phyloP scores from a whole-genome alignment of 2,797 vertebrate genomes.

The Sebastes paucispinis region DNA sequence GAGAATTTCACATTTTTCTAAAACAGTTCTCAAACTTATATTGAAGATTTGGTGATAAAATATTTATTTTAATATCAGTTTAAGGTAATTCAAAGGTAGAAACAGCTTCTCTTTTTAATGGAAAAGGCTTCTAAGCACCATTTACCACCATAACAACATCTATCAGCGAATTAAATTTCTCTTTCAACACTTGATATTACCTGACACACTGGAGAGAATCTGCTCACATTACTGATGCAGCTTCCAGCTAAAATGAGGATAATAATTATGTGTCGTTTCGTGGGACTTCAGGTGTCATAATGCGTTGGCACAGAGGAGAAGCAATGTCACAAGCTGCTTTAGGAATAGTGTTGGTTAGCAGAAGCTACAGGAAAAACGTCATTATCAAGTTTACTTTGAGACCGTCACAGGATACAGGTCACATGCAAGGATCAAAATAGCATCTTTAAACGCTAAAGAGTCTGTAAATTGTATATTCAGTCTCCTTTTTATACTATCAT shows the following conservation, averaged over 20 bases:
- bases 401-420: too few relatives aligned
- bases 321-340: neutral
- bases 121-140: neutral
- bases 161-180: neutral
- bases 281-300: neutral
- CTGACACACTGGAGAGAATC: neutral
- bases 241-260: neutral
- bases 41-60: neutral
- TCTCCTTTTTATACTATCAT: too few relatives aligned
- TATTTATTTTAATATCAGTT: neutral
- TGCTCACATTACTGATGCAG: neutral
- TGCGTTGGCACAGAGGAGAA: neutral
- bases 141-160: neutral
- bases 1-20: neutral
- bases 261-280: neutral
- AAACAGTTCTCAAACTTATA: neutral
- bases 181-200: neutral
- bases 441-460: too few relatives aligned
- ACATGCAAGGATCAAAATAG: too few relatives aligned
- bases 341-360: neutral
- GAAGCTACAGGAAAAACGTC: neutral
- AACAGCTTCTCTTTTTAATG: neutral
- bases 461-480: too few relatives aligned
- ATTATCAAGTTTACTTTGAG: neutral
- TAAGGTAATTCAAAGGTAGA: neutral